phyloP scores from a whole-genome alignment of 2,888 invertebrate genomes.

The Cryptophagus acutangulus region DNA sequence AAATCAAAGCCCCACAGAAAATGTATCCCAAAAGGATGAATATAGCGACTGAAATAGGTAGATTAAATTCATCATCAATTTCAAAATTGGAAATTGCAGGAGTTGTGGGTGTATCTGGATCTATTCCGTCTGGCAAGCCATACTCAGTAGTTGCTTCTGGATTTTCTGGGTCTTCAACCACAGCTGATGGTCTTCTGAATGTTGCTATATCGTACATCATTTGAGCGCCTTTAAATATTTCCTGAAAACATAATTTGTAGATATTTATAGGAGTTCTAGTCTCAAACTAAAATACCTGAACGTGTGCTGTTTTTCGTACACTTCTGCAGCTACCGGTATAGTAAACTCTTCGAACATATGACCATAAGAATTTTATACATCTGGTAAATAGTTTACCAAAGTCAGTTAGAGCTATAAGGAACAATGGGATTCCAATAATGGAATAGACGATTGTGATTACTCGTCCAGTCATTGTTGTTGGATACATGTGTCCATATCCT shows the following conservation, averaged over 20 bases:
- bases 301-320: slow-evolving; percentile 69
- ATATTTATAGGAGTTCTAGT: slow-evolving; percentile 6
- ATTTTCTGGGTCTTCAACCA: slow-evolving; percentile 28
- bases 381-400: slow-evolving; percentile 92
- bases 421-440: slow-evolving; percentile 91
- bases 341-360: slow-evolving; percentile 75
- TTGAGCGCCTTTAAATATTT: slow-evolving; percentile 79
- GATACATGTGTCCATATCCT: slow-evolving; percentile 97
- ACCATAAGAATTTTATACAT: slow-evolving; percentile 85
- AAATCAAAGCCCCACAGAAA: slow-evolving; percentile 77
- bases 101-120: slow-evolving; percentile 64
- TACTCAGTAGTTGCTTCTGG: slow-evolving; percentile 29
- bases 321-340: slow-evolving; percentile 80
- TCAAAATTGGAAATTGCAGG: slow-evolving; percentile 74
- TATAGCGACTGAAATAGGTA: slow-evolving; percentile 87
- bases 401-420: slow-evolving; percentile 89
- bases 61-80: slow-evolving; percentile 89
- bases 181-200: slow-evolving; percentile 64
- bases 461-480: slow-evolving; percentile 80
- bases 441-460: slow-evolving; percentile 90
- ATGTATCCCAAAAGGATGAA: slow-evolving; percentile 80
- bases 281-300: slow-evolving; percentile 54
- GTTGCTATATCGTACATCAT: slow-evolving; percentile 75
- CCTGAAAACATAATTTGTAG: slow-evolving; percentile 49
- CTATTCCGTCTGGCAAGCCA: slow-evolving; percentile 23